Evolutionary conservation across 1,140 invertebrate species (phyloP).

Genomic region (Coptotermes formosanus): DNA sequence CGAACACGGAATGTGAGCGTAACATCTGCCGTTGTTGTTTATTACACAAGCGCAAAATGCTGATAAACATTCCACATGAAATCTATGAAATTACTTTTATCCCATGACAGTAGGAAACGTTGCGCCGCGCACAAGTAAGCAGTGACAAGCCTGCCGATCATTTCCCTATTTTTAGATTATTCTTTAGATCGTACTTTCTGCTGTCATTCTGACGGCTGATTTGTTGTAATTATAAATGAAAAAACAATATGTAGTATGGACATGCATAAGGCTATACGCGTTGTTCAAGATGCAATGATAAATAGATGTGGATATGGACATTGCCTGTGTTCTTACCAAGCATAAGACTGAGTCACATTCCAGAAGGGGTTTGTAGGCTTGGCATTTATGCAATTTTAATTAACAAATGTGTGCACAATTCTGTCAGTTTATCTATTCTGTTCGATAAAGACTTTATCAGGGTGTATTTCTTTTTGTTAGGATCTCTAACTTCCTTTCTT

Average conservation of each 20-base stretch:
- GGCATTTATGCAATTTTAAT: too few species aligned
- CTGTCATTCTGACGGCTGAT: background rate
- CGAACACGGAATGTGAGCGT: background rate
- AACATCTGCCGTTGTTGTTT: background rate
- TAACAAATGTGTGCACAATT: too few species aligned
- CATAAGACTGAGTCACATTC: too few species aligned
- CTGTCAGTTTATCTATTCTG: too few species aligned
- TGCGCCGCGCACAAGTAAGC: background rate
- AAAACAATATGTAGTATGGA: background rate
- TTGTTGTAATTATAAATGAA: background rate
- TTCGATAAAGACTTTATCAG: too few species aligned
- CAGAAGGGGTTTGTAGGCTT: too few species aligned
- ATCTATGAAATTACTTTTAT: background rate
- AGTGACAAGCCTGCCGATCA: background rate
- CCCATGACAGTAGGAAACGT: background rate
- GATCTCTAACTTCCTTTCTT: too few species aligned
- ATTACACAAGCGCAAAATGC: background rate
- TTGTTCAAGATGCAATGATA: background rate
- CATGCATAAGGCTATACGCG: background rate
- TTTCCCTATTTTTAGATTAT: background rate
- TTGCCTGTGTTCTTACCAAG: too few species aligned
- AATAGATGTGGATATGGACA: background rate
- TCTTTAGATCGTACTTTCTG: background rate
- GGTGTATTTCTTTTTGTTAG: too few species aligned
- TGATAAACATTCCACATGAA: background rate